phyloP scores from a whole-genome alignment of 1,140 invertebrate genomes.

The Catajapyx aquilonaris region DNA sequence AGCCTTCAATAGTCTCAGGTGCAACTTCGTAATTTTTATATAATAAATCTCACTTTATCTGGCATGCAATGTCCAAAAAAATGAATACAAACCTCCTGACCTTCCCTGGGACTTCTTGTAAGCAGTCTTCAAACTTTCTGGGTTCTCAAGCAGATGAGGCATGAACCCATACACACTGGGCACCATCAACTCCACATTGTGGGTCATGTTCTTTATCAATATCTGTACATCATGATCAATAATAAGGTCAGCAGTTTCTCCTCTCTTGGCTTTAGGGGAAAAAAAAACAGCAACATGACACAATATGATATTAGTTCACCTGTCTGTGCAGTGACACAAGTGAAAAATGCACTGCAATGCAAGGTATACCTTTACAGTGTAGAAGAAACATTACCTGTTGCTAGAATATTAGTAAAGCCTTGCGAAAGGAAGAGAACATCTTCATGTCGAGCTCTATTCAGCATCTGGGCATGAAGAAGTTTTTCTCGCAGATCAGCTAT shows the following conservation, averaged over 20 bases:
- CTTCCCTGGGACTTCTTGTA: conserved; percentile 53
- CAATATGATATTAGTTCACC: too few relatives aligned
- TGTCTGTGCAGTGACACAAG: too few relatives aligned
- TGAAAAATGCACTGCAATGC: not conserved
- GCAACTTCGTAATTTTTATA: too few relatives aligned
- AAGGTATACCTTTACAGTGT: too few relatives aligned
- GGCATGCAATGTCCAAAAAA: conserved; percentile 3
- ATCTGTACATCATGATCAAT: conserved; percentile 13
- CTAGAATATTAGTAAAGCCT: conserved; percentile 26
- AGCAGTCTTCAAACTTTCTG: conserved; percentile 51
- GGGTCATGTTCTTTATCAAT: conserved; percentile 14
- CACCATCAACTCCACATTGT: conserved; percentile 26
- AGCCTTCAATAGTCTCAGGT: too few relatives aligned
- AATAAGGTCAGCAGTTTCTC: conserved; percentile 25
- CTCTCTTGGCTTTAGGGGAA: conserved; percentile 21
- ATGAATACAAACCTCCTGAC: conserved; percentile 29
- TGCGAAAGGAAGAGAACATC: conserved; percentile 40
- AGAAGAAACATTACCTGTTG: too few relatives aligned
- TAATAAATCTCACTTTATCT: conserved; percentile 5
- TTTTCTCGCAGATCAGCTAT: conserved; percentile 45
- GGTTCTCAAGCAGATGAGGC: conserved; percentile 63
- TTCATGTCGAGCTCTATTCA: conserved; percentile 43
- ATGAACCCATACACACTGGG: conserved; percentile 69
- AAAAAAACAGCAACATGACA: not conserved
- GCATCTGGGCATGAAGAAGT: conserved; percentile 43